Percentiles rank a stretch among this genome's conserved stretches.
Evolutionary conservation across 1,140 invertebrate species (phyloP).

Genomic region (Brachystomella parvula): DNA sequence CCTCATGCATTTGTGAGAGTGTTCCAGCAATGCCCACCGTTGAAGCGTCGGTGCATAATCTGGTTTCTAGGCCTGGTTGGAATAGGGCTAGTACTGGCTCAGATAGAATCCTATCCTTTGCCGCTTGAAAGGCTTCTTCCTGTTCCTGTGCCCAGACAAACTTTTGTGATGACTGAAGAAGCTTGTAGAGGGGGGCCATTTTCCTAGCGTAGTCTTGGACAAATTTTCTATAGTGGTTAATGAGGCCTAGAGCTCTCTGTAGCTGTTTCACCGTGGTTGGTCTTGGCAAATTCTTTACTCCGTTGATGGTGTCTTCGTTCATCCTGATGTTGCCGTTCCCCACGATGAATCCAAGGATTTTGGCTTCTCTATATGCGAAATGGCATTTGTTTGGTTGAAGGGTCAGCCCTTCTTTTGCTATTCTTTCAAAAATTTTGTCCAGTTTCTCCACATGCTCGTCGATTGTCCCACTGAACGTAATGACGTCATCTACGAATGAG

Average conservation of each 20-base stretch:
- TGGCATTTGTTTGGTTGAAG: constrained; percentile 42
- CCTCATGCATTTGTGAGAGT: constrained; percentile 1
- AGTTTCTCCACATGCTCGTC: constrained; percentile 42
- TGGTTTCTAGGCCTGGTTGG: background rate
- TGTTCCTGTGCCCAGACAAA: constrained; percentile 30
- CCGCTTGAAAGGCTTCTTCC: constrained; percentile 31
- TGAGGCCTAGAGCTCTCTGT: constrained; percentile 21
- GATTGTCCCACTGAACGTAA: constrained; percentile 38
- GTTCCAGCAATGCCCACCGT: constrained; percentile 16
- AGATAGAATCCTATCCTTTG: constrained; percentile 23
- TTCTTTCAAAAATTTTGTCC: constrained; percentile 39
- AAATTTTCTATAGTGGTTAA: constrained; percentile 23
- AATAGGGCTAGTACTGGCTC: background rate
- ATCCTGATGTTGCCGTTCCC: constrained; percentile 40
- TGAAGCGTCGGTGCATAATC: constrained; percentile 16
- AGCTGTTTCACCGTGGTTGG: constrained; percentile 29
- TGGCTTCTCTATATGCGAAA: constrained; percentile 39
- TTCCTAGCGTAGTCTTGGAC: constrained; percentile 25
- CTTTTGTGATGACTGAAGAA: constrained; percentile 4
- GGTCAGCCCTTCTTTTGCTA: constrained; percentile 34
- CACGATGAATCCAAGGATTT: constrained; percentile 43
- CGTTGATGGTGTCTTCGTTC: constrained; percentile 34
- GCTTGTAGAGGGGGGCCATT: constrained; percentile 13
- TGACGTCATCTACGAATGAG: constrained; percentile 41
- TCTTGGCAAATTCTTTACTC: constrained; percentile 29